phyloP scores from a whole-genome alignment of 2,888 invertebrate genomes.

The Zootermopsis nevadensis region DNA sequence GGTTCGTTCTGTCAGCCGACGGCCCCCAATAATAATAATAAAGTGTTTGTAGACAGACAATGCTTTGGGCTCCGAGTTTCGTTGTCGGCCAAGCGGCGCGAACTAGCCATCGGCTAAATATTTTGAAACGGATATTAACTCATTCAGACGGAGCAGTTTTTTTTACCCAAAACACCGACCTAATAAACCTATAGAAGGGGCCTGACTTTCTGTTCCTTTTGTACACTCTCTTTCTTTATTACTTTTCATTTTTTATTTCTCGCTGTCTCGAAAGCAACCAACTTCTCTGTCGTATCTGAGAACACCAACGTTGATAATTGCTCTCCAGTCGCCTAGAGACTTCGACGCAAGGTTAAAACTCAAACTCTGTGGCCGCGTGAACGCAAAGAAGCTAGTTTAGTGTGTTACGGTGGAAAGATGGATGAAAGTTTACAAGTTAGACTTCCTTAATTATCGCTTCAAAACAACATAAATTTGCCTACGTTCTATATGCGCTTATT shows the following conservation, averaged over 20 bases:
- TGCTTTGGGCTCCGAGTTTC: neutral
- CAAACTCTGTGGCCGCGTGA: neutral
- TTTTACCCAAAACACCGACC: slow-evolving; percentile 44
- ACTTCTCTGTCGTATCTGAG: slow-evolving; percentile 47
- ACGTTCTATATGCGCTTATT: too few relatives aligned
- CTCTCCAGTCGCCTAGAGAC: slow-evolving; percentile 45
- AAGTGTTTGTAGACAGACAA: slow-evolving; percentile 22
- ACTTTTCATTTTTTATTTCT: slow-evolving; percentile 41
- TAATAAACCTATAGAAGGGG: slow-evolving; percentile 46
- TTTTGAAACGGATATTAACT: slow-evolving; percentile 32
- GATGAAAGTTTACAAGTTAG: too few relatives aligned
- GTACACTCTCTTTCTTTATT: slow-evolving; percentile 40
- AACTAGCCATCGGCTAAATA: slow-evolving; percentile 4
- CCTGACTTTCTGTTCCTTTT: slow-evolving; percentile 39
- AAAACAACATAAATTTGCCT: too few relatives aligned
- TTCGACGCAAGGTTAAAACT: slow-evolving; percentile 34
- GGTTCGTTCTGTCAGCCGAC: slow-evolving; percentile 18
- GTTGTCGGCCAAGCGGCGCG: neutral
- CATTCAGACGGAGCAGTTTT: slow-evolving; percentile 4
- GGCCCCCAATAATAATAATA: slow-evolving; percentile 17
- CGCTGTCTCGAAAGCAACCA: slow-evolving; percentile 31
- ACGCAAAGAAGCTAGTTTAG: neutral
- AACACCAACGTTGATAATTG: slow-evolving; percentile 60
- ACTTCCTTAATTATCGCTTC: too few relatives aligned
- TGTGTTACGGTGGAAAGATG: neutral